Conservation (phyloP, 2,113 vertebrate species). For the Tylochromis polylepis region DNA sequence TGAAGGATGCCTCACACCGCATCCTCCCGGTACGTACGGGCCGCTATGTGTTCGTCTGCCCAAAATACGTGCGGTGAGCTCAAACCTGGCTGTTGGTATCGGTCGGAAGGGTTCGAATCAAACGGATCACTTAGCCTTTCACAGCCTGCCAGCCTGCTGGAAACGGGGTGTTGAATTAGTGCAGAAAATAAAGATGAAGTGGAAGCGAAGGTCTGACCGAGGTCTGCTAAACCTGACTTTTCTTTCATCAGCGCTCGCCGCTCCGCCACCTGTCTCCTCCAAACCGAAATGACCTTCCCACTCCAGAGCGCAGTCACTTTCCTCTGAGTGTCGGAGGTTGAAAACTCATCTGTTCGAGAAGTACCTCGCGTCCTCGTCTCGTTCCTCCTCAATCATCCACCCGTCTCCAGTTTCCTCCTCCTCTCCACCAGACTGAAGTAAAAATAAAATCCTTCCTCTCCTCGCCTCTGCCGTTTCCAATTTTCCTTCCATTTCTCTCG, state of each 20-base stretch:
- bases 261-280: not conserved
- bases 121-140: not conserved
- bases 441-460: not conserved
- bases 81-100: not conserved
- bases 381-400: slow-evolving; percentile 28
- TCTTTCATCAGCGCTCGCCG: not conserved
- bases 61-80: not conserved
- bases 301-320: not conserved
- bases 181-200: not conserved
- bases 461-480: not conserved
- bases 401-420: slow-evolving; percentile 13
- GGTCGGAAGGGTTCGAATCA: not conserved
- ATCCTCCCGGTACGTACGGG: not conserved
- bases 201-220: not conserved
- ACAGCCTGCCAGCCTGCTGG: not conserved
- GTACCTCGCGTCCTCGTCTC: slow-evolving; percentile 2
- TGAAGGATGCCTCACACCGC: not conserved
- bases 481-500: not conserved
- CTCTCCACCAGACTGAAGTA: not conserved
- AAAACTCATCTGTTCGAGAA: slow-evolving; percentile 32
- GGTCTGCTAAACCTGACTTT: not conserved
- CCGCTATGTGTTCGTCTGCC: not conserved
- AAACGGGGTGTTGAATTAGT: not conserved
- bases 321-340: slow-evolving; percentile 15
- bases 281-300: slow-evolving; percentile 30